phyloP scores from a whole-genome alignment of 2,113 vertebrate genomes.

The Osmerus eperlanus region DNA sequence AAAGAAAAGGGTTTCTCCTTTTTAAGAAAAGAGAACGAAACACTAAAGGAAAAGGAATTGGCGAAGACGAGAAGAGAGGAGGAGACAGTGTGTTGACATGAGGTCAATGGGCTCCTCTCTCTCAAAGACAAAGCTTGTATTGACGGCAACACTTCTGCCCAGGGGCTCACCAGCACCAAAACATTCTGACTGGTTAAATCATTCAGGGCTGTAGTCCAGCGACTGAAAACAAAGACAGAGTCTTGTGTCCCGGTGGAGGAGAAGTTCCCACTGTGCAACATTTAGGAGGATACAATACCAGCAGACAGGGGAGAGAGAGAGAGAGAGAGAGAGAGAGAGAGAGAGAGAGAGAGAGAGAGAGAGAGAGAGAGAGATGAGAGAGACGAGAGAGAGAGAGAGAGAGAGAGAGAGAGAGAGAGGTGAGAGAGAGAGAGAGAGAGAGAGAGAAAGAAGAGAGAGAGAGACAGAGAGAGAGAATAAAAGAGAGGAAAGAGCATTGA shows the following conservation, averaged over 20 bases:
- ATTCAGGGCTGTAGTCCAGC: constrained; percentile 34
- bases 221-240: constrained; percentile 29
- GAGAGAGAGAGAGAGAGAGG: neutral
- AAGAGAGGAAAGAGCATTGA: no score
- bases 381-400: neutral
- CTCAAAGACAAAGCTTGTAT: constrained; percentile 34
- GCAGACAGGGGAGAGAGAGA: neutral
- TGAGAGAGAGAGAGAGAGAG: neutral
- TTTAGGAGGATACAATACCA: neutral
- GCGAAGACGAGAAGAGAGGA: no score
- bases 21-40: no score
- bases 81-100: constrained; percentile 1
- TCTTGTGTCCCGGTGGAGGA: constrained; percentile 8
- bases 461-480: neutral
- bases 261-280: neutral
- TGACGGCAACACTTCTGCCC: constrained; percentile 33
- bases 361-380: neutral
- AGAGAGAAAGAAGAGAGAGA: neutral
- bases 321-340: neutral
- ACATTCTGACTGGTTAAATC: constrained; percentile 48
- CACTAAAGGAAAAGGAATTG: no score
- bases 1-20: no score
- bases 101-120: constrained; percentile 21
- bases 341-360: neutral
- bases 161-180: constrained; percentile 25